These are phyloP conservation scores for Psilanteris sp. DNA, from an alignment of 1,140 invertebrate genomes.

Conservation along the genomic window DNA sequence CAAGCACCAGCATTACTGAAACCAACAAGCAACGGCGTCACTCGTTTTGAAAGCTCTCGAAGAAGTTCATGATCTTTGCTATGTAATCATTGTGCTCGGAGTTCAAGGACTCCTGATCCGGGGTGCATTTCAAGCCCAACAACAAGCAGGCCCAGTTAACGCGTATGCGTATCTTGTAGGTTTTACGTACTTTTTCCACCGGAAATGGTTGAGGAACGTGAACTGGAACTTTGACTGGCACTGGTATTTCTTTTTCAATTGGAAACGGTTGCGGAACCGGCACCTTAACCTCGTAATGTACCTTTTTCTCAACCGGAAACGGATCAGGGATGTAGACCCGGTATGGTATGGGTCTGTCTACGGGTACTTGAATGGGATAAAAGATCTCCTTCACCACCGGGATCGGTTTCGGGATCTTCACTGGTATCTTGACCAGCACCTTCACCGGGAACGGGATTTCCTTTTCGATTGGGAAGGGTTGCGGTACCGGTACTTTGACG, in stretches of 20 bases:
- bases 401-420: conserved; percentile 75
- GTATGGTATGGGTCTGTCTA: conserved; percentile 83
- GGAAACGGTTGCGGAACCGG: conserved; percentile 83
- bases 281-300: conserved; percentile 83
- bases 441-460: conserved; percentile 74
- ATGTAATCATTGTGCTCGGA: conserved; percentile 13
- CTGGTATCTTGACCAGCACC: conserved; percentile 74
- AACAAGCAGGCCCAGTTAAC: conserved; percentile 41
- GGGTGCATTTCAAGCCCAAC: conserved; percentile 26
- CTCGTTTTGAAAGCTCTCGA: conserved; percentile 12
- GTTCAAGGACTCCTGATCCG: conserved; percentile 10
- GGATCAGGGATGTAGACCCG: conserved; percentile 84
- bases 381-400: conserved; percentile 74
- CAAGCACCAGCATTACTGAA: too few species aligned
- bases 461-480: conserved; percentile 79
- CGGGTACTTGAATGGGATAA: conserved; percentile 74
- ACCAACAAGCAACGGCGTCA: too few species aligned
- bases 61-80: too few species aligned
- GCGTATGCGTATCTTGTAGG: conserved; percentile 24
- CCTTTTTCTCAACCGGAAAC: conserved; percentile 83
- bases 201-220: conserved; percentile 82
- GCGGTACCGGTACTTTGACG: conserved; percentile 83
- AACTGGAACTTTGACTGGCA: conserved; percentile 82
- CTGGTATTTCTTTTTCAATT: conserved; percentile 82
- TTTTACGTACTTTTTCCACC: conserved; percentile 77